Base-by-base conservation (phyloP, 30 jellyfish, hydroid and myxozoan species). In the Cassiopea xamachana region DNA sequence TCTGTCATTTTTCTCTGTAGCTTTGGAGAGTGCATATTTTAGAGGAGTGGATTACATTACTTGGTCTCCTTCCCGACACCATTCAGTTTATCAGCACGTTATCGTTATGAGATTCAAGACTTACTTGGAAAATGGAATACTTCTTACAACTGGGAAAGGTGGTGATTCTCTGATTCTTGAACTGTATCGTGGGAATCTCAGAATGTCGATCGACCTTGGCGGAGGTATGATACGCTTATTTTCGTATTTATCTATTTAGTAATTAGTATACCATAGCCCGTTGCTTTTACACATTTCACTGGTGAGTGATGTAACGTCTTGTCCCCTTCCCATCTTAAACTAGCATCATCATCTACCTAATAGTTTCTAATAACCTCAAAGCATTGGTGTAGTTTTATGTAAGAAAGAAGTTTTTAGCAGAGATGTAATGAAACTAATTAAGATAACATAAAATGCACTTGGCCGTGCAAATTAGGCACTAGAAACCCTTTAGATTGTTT, bases 151-250 rank as follows among this genome's bases (percentile, higher is more conserved):
- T 2, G 89, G 90, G 59, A 79, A 77, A 48, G 80, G 39, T 27
- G 78, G 80, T 15, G 98, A 93, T 84, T 96, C 84, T 58, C 94
- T 93, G 47, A 89, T 89, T 73, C 39, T 93, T 2, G 98, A 93
- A 86, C 14, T 93, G 18, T 60, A 87, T 68, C 16, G 73, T 45
- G 93, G 95, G 18, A 68, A 49, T 12, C 60, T 93, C 45, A 48
- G 94, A 47, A 75, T 93, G 92, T 81, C 96, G 8, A 93, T 93
- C 62, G 81, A 93, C 72, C 71, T 93, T 68, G 98, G 98, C 51
- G 98, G 97, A 84, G 98, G 98, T 93, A 47, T 46, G 96, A 10
- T 48, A 5, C 19, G 47, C 14, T 6, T 15, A 46, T 2, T 50
- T 19, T 77, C 47, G 75, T 39, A 2, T 7, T 51, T 9, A 51